Evolutionary conservation across 2,888 invertebrate species (phyloP).

Genomic region (Chironomus riparius): DNA sequence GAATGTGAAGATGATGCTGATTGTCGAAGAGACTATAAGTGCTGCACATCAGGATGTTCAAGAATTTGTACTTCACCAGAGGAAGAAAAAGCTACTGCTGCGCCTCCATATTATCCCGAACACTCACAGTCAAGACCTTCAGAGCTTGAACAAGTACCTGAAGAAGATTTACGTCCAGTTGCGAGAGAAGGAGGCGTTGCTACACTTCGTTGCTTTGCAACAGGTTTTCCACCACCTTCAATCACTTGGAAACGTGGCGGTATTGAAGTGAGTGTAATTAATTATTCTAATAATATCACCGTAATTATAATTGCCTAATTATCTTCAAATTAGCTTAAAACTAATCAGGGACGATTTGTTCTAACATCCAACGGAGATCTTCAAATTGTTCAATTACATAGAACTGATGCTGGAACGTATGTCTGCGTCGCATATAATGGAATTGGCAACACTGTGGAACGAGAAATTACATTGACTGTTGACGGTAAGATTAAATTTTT

Average conservation of each 20-base stretch:
- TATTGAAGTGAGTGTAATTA: slow-evolving; percentile 48
- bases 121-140: slow-evolving; percentile 38
- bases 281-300: neutral
- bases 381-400: slow-evolving; percentile 71
- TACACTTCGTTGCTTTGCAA: slow-evolving; percentile 63
- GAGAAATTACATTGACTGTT: slow-evolving; percentile 60
- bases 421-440: slow-evolving; percentile 77
- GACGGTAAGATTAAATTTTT: slow-evolving; percentile 51
- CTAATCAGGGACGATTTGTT: slow-evolving; percentile 62
- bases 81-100: slow-evolving; percentile 37
- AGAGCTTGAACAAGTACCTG: slow-evolving; percentile 46
- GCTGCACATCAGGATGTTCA: slow-evolving; percentile 73
- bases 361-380: slow-evolving; percentile 62
- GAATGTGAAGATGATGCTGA: slow-evolving; percentile 76
- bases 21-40: slow-evolving; percentile 68
- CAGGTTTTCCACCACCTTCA: slow-evolving; percentile 66
- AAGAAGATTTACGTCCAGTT: slow-evolving; percentile 51
- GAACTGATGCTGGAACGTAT: slow-evolving; percentile 76
- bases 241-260: slow-evolving; percentile 69
- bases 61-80: slow-evolving; percentile 55
- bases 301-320: neutral
- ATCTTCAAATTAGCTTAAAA: slow-evolving; percentile 53
- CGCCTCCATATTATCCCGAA: slow-evolving; percentile 41
- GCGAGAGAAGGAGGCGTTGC: slow-evolving; percentile 66
- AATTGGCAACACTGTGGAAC: slow-evolving; percentile 56